Evolutionary conservation across 92 coral and sea anemone species (phyloP), one percentile per base, ranked within the genome.

Genomic region (Diadumene lineata): DNA sequence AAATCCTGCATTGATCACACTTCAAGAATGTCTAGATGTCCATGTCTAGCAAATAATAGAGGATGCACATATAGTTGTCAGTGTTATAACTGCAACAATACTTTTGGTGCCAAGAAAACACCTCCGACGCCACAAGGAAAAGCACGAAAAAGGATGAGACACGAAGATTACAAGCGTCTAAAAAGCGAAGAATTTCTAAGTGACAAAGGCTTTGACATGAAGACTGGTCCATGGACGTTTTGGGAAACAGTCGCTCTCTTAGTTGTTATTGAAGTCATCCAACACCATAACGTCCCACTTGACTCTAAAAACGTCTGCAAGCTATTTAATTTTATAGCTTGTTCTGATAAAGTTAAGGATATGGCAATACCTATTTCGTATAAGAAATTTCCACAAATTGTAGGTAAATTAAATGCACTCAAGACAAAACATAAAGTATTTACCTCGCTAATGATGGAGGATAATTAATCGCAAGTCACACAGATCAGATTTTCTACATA

Each of bases 351-450:
- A 38, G 48, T 13, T 4, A 38, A 13, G 7, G 48, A 38, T 4
- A 38, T 38, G 13, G 48, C 7, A 6, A 6, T 38, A 6, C 13
- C 48, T 13, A 38, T 38, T 4, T 38, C 48, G 11, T n/a, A 34
- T 69, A n/a, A 8, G 11, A 46, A 31, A 19, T 63, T 22, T 65
- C 16, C 34, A 26, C 53, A 51, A 18, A 43, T 72, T n/a, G 78
- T 27, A 13, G 58, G 70, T 10, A 75, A 75, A n/a, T 70, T 61
- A 53, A 38, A 55, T 22, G 43, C 33, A 8, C 19, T 75, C 16
- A 75, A 75, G 27, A 60, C 80, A 23, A 64, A 75, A 46, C 80
- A 63, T 63, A 22, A 29, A 31, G 80, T 75, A 21, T 66, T 63
- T 27, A 31, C 60, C 51, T 75, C 80, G 16, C 31, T 75, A 29